Conservation (phyloP, 2,113 vertebrate species). For the Hippocampus mohnikei region DNA sequence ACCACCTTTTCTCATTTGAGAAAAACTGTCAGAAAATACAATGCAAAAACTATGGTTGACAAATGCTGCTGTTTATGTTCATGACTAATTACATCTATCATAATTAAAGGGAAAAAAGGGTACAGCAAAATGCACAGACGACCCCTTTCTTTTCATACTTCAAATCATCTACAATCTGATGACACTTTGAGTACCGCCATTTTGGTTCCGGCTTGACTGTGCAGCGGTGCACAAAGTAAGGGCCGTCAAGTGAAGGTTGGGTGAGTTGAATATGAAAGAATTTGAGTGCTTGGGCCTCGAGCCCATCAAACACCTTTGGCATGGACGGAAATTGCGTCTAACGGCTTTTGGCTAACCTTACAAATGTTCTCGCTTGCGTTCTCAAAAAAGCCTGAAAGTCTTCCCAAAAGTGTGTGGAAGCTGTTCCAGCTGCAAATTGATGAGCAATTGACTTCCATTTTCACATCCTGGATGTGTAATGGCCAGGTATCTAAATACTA, state of each 20-base stretch:
- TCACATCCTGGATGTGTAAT: not conserved
- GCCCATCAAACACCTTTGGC: not conserved
- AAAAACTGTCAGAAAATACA: too few species aligned
- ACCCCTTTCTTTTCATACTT: not conserved
- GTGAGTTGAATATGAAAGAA: not conserved
- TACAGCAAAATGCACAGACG: too few species aligned
- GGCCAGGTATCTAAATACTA: not conserved
- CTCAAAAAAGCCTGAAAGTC: not conserved
- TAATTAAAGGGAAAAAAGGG: too few species aligned
- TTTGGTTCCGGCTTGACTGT: not conserved
- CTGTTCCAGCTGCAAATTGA: not conserved
- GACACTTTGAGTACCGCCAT: not conserved
- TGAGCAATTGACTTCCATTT: not conserved
- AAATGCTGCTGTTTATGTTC: too few species aligned
- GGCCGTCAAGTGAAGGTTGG: not conserved
- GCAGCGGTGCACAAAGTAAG: not conserved
- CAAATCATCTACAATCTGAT: not conserved
- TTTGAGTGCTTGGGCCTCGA: not conserved
- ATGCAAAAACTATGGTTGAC: too few species aligned
- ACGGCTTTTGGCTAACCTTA: not conserved
- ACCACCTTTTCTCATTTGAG: too few species aligned
- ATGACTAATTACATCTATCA: too few species aligned
- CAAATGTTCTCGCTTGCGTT: not conserved
- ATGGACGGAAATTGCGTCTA: not conserved
- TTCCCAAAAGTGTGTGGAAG: not conserved